A percentile compares a stretch with the other conserved stretches of the same genome.
phyloP scores from a whole-genome alignment of 1,140 invertebrate genomes.

The Pseudomyrmex sp. region DNA sequence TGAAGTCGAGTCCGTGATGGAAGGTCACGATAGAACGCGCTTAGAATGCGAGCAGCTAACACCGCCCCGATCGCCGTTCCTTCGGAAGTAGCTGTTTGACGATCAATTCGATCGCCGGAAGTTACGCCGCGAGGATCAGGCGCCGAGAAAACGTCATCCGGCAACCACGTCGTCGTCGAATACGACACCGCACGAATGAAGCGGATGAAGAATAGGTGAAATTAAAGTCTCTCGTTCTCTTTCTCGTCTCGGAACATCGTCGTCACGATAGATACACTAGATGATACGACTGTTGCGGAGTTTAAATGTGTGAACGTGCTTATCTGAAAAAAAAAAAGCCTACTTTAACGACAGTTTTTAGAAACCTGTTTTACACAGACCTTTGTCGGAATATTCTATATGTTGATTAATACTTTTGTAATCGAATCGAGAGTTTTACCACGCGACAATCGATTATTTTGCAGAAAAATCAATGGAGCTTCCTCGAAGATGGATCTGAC shows the following conservation, averaged over 20 bases:
- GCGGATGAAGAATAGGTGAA: constrained; percentile 76
- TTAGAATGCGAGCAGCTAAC: constrained; percentile 76
- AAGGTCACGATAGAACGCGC: constrained; percentile 68
- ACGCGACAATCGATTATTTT: constrained; percentile 25
- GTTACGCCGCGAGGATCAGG: constrained; percentile 58
- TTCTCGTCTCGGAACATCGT: neutral
- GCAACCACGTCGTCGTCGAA: constrained; percentile 47
- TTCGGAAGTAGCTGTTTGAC: constrained; percentile 51
- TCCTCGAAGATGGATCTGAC: constrained; percentile 75
- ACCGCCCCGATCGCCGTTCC: constrained; percentile 57
- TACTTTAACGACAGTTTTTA: no score
- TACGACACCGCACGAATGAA: constrained; percentile 64
- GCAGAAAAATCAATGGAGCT: constrained; percentile 76
- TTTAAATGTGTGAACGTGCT: no score
- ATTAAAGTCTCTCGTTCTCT: constrained; percentile 25
- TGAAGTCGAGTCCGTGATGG: constrained; percentile 56
- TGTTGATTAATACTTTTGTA: no score
- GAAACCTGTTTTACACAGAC: no score
- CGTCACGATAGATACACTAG: no score
- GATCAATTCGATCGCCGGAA: constrained; percentile 56
- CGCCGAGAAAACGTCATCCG: constrained; percentile 57
- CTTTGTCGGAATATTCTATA: no score
- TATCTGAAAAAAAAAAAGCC: no score
- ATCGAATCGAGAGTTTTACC: neutral
- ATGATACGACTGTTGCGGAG: no score